Conservation (phyloP, 2,797 vertebrate species). For the Molothrus aeneus region DNA sequence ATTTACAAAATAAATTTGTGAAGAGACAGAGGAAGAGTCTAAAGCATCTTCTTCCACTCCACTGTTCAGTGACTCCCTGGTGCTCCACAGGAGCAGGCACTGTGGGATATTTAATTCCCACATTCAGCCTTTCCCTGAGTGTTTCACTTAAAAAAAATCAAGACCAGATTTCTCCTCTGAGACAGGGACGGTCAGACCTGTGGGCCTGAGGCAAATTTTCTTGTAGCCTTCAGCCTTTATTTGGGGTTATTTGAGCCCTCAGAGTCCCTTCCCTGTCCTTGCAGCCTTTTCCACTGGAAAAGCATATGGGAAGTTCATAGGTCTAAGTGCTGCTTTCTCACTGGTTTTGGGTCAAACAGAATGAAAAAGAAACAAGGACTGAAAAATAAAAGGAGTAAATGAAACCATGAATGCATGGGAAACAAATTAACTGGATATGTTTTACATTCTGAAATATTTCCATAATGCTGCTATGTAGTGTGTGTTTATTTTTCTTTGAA, state of each 20-base stretch:
- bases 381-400: slow-evolving; percentile 57
- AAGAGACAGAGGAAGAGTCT: neutral
- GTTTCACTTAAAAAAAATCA: neutral
- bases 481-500: slow-evolving; percentile 88
- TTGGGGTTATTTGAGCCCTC: neutral
- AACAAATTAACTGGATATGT: slow-evolving; percentile 68
- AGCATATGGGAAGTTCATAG: slow-evolving; percentile 39
- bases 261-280: neutral
- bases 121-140: neutral
- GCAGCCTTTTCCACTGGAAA: neutral
- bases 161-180: neutral
- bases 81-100: neutral
- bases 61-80: neutral
- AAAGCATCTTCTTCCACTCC: neutral
- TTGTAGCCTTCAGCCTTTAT: neutral
- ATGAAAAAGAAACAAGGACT: slow-evolving; percentile 48
- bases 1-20: neutral
- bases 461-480: slow-evolving; percentile 56
- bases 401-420: slow-evolving; percentile 60
- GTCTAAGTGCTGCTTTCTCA: slow-evolving; percentile 24
- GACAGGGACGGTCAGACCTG: neutral
- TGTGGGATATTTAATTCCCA: neutral
- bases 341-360: slow-evolving; percentile 37
- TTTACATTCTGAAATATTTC: slow-evolving; percentile 61
- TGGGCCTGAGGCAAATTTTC: neutral